Evolutionary conservation across 2,113 vertebrate genomes (phyloP), one percentile per base, ranked within the genome.

Genomic region (Lampris megalopsis): DNA sequence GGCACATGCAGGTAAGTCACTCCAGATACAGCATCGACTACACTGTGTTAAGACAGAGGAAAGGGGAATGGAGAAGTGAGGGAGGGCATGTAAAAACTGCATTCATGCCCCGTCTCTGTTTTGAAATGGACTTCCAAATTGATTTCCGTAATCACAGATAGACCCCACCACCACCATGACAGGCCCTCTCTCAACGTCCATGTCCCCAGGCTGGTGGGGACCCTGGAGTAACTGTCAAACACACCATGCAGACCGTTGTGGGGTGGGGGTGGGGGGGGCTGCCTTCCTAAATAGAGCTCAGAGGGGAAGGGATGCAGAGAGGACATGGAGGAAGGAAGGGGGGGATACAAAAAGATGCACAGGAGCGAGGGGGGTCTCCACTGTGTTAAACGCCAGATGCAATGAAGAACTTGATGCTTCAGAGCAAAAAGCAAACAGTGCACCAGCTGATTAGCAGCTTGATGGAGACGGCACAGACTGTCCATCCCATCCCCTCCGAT

Each of bases 181-280:
- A 92, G 80, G 88, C 92, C 91, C 95, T 97, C 97, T 96, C 96
- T 96, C 97, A 97, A 95, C 95, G 95, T 95, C 95, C 96, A 94
- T 95, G 94, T 95, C 95, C 96, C 95, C 91, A 36, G 93, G 92
- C 94, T 96, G 91, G 77, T 89, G 91, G 94, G 92, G 91, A 93
- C 83, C 86, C 84, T 84, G 69, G 83, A 77, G 93, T 69, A 77
- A 47, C 68, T 65, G 71, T 91, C 93, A 93, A 91, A 95, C 94
- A 97, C 94, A 95, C 93, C 97, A 98, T 98, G 97, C 97, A 97
- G 95, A 95, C 84, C 81, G 83, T 93, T 94, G 86, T 94, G 24
- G 24, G 24, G 24, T 24, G 24, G 24, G 24, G 24, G 24, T 24
- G 24, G 91, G 94, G 87, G 87, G 90, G 92, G 92, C 94, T 92